phyloP scores from a whole-genome alignment of 2,888 invertebrate genomes.

The Hypomecis atomaria region DNA sequence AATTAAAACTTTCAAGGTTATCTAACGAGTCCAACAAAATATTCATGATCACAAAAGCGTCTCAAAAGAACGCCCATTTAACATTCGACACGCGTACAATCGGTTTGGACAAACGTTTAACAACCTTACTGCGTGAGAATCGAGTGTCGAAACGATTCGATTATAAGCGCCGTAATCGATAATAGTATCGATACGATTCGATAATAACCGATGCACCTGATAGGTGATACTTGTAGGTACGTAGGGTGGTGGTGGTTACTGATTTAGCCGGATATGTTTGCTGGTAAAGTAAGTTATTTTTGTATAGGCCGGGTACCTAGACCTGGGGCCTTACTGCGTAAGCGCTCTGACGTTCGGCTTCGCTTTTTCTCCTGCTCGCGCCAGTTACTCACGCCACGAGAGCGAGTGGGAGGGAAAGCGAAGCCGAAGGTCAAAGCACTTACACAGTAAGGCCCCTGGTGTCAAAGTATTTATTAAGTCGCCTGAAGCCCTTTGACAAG shows the following conservation, averaged over 20 bases:
- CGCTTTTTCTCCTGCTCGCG: too few species aligned
- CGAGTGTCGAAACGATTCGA: conserved; percentile 49
- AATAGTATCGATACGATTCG: conserved; percentile 42
- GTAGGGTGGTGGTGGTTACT: background rate
- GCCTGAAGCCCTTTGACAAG: too few species aligned
- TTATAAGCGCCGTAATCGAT: conserved; percentile 44
- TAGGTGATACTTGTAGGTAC: conserved; percentile 13
- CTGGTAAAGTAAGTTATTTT: too few species aligned
- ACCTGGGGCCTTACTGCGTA: too few species aligned
- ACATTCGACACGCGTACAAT: conserved; percentile 46
- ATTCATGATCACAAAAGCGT: conserved; percentile 7
- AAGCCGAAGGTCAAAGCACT: too few species aligned
- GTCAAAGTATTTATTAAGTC: too few species aligned
- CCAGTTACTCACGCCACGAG: too few species aligned
- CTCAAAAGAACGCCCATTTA: conserved; percentile 34
- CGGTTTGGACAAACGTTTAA: conserved; percentile 34
- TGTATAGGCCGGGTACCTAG: too few species aligned
- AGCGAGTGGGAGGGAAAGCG: too few species aligned
- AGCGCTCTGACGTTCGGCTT: too few species aligned
- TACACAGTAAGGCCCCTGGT: too few species aligned
- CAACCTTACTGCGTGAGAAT: conserved; percentile 47
- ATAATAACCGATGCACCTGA: conserved; percentile 21
- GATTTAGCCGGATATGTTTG: conserved; percentile 11
- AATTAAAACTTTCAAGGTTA: conserved; percentile 1
- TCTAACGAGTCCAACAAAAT: conserved; percentile 3